Evolutionary conservation across 2,113 vertebrate genomes (phyloP).

Genomic region (Cariama cristata): DNA sequence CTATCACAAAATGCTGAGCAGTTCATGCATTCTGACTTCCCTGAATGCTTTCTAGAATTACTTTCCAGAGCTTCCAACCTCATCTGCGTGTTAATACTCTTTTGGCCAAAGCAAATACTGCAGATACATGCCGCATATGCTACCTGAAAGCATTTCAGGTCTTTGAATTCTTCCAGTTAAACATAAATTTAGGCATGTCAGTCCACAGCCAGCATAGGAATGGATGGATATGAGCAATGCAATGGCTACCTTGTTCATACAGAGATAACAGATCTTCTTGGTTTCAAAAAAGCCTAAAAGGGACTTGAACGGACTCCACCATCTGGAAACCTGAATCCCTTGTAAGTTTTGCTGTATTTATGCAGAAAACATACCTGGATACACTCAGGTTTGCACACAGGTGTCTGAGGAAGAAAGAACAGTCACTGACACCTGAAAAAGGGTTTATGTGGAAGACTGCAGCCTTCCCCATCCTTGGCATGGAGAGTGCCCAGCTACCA

Average conservation of each 20-base stretch:
- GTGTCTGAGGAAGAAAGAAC: neutral
- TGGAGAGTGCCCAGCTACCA: fast-evolving
- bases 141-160: fast-evolving
- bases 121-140: neutral
- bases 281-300: neutral
- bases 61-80: neutral
- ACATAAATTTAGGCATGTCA: neutral
- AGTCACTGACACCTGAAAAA: neutral
- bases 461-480: neutral
- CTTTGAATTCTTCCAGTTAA: neutral
- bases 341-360: neutral
- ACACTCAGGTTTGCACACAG: neutral
- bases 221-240: neutral
- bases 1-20: neutral
- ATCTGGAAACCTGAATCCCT: neutral
- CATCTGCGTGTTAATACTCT: neutral
- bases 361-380: neutral
- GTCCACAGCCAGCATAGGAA: neutral
- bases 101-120: neutral
- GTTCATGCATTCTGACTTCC: neutral
- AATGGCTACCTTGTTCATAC: neutral
- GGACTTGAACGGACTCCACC: neutral
- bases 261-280: neutral
- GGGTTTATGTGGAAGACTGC: neutral
- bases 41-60: neutral